A percentile compares a stretch with the other conserved stretches of the same genome.
phyloP scores from a whole-genome alignment of 2,113 vertebrate species.

The Orientallactaga bullata region DNA sequence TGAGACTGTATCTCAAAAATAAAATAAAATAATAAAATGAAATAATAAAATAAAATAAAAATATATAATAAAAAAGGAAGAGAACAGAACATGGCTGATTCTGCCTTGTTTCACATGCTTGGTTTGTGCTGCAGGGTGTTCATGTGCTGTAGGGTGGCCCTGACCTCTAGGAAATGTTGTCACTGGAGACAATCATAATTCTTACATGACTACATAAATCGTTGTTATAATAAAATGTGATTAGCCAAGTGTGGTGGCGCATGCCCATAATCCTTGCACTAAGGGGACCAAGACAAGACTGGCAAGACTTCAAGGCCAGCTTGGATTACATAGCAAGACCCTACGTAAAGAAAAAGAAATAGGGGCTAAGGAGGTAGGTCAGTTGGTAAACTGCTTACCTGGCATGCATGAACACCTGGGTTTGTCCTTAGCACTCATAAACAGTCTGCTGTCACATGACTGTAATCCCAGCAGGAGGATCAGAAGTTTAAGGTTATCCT shows the following conservation, averaged over 20 bases:
- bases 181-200: not conserved
- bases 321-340: not conserved
- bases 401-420: too few species aligned
- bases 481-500: not conserved
- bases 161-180: not conserved
- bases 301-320: too few species aligned
- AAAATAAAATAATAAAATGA: not conserved
- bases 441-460: not conserved
- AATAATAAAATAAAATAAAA: too few species aligned
- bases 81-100: not conserved
- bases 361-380: not conserved
- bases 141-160: too few species aligned
- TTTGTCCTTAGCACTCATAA: too few species aligned
- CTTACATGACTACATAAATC: not conserved
- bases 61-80: too few species aligned
- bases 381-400: not conserved
- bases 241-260: too few species aligned
- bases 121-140: too few species aligned
- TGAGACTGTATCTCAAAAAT: too few species aligned
- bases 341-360: not conserved
- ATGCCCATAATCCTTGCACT: not conserved
- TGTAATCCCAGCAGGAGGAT: not conserved
- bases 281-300: not conserved
- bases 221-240: not conserved
- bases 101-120: too few species aligned